Percentiles rank a stretch among this genome's conserved stretches.
Evolutionary conservation across 1,140 invertebrate species (phyloP).

Genomic region (Psix sp.): DNA sequence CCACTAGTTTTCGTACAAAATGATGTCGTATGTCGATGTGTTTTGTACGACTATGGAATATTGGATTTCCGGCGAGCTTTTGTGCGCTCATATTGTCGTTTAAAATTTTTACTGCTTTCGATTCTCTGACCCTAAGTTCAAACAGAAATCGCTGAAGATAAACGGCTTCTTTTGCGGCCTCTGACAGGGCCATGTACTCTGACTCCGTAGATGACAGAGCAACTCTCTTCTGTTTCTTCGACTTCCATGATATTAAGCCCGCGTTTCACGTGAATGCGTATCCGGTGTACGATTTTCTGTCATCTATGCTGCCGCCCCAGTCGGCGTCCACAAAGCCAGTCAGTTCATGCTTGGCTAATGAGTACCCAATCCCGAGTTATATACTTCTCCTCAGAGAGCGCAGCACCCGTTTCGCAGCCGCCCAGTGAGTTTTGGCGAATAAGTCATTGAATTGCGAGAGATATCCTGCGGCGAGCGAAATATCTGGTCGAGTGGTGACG

Average conservation of each 20-base stretch:
- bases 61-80: background rate
- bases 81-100: constrained; percentile 1
- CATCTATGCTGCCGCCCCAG: too few relatives aligned
- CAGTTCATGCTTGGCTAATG: too few relatives aligned
- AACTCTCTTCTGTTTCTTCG: constrained; percentile 1
- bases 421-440: too few relatives aligned
- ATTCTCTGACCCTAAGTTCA: background rate
- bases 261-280: background rate
- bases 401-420: too few relatives aligned
- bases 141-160: background rate
- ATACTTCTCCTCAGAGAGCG: too few relatives aligned
- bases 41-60: background rate
- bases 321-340: too few relatives aligned
- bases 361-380: too few relatives aligned
- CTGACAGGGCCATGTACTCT: background rate
- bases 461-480: too few relatives aligned
- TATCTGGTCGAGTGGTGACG: too few relatives aligned
- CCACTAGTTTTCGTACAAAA: background rate
- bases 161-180: background rate
- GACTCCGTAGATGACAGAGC: background rate
- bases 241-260: background rate
- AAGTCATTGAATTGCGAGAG: too few relatives aligned
- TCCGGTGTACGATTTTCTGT: background rate
- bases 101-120: background rate
- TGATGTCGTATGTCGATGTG: too few relatives aligned